Evolutionary conservation across 2,888 invertebrate species (phyloP).

Genomic region (Sclerodermus sp.): DNA sequence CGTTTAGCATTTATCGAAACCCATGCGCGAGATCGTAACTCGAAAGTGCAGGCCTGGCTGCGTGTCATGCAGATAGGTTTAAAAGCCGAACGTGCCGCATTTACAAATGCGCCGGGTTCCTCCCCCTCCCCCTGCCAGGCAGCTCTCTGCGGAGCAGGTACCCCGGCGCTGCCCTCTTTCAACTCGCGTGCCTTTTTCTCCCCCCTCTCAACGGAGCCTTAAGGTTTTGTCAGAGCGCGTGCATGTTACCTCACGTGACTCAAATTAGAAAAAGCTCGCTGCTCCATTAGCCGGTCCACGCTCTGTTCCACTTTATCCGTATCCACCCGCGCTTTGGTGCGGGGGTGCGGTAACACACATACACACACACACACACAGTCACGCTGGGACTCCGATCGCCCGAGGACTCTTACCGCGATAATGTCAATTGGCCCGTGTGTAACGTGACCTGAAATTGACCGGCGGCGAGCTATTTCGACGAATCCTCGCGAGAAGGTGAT

Average conservation of each 20-base stretch:
- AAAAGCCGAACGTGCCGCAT: conserved; percentile 55
- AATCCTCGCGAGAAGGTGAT: too few species aligned
- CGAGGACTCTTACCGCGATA: too few species aligned
- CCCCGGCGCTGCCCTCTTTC: too few species aligned
- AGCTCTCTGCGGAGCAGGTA: too few species aligned
- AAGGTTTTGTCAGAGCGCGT: conserved; percentile 12
- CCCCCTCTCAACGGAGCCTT: conserved; percentile 3
- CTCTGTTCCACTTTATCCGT: background rate
- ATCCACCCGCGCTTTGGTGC: background rate
- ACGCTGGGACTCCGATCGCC: too few species aligned
- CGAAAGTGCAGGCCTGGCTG: conserved; percentile 49
- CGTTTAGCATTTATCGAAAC: conserved; percentile 58
- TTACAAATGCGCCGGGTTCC: conserved; percentile 46
- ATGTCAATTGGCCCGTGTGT: too few species aligned
- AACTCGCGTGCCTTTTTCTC: conserved; percentile 1
- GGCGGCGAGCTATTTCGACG: too few species aligned
- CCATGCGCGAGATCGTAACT: conserved; percentile 54
- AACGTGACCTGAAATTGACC: too few species aligned
- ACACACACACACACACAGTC: too few species aligned
- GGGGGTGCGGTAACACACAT: too few species aligned
- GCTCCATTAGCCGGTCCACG: background rate
- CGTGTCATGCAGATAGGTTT: conserved; percentile 57
- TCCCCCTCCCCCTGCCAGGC: conserved; percentile 8
- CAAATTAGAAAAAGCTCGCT: conserved; percentile 16
- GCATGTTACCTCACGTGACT: conserved; percentile 18